phyloP scores from a whole-genome alignment of 2,888 invertebrate species.

The Tolmerus cingulatus region DNA sequence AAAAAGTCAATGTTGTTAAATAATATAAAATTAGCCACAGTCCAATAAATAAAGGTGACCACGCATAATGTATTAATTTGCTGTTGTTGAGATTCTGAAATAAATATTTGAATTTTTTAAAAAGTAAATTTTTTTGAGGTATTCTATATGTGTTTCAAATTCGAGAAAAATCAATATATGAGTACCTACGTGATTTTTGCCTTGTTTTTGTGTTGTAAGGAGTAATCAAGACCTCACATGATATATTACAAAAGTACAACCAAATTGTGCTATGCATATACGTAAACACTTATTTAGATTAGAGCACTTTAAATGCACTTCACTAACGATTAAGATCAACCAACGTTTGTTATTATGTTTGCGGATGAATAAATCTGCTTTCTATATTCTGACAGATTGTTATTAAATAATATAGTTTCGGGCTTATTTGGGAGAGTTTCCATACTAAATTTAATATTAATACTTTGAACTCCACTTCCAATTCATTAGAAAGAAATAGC shows the following conservation, averaged over 20 bases:
- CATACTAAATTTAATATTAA: too few relatives aligned
- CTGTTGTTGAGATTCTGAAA: slow-evolving; percentile 47
- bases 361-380: background rate
- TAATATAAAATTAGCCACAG: slow-evolving; percentile 58
- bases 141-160: background rate
- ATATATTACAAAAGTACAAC: too few relatives aligned
- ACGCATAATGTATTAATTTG: slow-evolving; percentile 59
- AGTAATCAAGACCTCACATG: background rate
- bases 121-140: background rate
- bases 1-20: slow-evolving; percentile 57
- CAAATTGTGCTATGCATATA: too few relatives aligned
- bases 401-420: too few relatives aligned
- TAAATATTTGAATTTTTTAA: background rate
- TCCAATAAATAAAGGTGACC: slow-evolving; percentile 57
- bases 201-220: background rate
- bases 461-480: too few relatives aligned
- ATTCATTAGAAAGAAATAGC: too few relatives aligned
- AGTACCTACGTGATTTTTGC: too few relatives aligned
- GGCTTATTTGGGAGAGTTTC: too few relatives aligned
- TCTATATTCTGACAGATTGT: background rate
- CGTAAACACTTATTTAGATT: too few relatives aligned
- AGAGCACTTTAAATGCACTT: too few relatives aligned
- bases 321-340: background rate
- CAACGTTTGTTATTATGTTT: background rate
- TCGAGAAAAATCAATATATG: background rate